Evolutionary conservation across 2,888 invertebrate genomes (phyloP), one percentile per base, ranked within the genome.

Genomic region (Polymixis flavicincta): DNA sequence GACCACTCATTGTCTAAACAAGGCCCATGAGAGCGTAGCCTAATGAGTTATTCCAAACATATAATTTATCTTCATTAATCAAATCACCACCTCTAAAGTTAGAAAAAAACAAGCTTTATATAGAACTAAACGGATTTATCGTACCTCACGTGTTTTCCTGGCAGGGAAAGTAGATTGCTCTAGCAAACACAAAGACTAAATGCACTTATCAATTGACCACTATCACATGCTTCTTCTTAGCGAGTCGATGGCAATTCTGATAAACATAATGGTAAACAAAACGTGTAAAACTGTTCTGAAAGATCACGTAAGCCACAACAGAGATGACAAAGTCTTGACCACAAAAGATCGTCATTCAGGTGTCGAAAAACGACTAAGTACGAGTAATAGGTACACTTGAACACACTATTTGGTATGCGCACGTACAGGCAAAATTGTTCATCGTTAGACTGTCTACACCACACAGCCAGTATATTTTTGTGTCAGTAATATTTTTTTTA

Each of bases 211-310:
- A 74, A 74, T 85, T 57, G 28, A 63, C 37, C 50, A 32, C 25
- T 60, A 80, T 69, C 74, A 84, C 77, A 74, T 80, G 69, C 65
- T 70, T 68, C 59, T 69, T 60, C 50, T 69, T 75, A 79, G 81
- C 76, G 17, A 80, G 55, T 45, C 32, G n/a, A 75, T 59, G 79
- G 50, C 69, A 80, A 80, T 79, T 69, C 69, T 55, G 64, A 75
- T 75, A 80, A 80, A 25, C 42, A 48, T 50, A 57, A 63, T 67
- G 0, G 68, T 73, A 77, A 85, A 76, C 83, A 82, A 57, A 71
- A 74, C 65, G 64, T 78, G 57, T 76, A 59, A 54, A 83, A 74
- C 37, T 50, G 52, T 61, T 64, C 54, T 69, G 70, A 73, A 71
- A 79, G 55, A 78, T 76, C 85, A 78, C 83, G 78, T 78, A 78